Evolutionary conservation across 2,113 vertebrate species (phyloP).

Genomic region (Suricata suricatta): DNA sequence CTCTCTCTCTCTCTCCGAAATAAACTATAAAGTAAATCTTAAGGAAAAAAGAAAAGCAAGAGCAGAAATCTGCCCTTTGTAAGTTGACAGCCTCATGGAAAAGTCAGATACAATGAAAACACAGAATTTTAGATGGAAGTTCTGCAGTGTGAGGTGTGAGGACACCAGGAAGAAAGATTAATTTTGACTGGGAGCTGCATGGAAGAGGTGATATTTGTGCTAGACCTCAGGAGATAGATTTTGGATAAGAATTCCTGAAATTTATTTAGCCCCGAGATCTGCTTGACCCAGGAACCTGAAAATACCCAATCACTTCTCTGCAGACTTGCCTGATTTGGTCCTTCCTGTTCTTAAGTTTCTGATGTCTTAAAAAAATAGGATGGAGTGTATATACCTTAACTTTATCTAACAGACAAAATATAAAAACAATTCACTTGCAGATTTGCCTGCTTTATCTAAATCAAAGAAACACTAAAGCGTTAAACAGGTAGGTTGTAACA

Average conservation of each 20-base stretch:
- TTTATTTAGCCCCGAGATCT: not conserved
- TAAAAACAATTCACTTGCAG: not conserved
- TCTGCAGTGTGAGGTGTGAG: not conserved
- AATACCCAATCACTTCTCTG: not conserved
- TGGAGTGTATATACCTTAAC: not conserved
- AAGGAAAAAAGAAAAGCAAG: not conserved
- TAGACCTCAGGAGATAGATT: not conserved
- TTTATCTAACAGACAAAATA: not conserved
- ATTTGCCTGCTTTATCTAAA: not conserved
- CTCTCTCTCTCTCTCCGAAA: no score
- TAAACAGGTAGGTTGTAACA: not conserved
- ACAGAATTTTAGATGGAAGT: not conserved
- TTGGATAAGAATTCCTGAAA: not conserved
- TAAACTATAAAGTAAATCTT: no score
- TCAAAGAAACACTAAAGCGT: not conserved
- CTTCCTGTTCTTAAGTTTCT: not conserved
- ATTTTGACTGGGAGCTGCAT: not conserved
- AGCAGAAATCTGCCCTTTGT: not conserved
- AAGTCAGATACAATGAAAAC: not conserved
- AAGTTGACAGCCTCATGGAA: not conserved
- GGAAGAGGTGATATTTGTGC: not conserved
- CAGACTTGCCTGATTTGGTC: not conserved
- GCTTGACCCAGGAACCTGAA: not conserved
- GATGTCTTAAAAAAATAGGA: not conserved
- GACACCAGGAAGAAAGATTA: not conserved